These are phyloP conservation scores for Patiria miniata DNA, from an alignment of 35 echinoderm and acorn worm genomes.

Conservation along the genomic window DNA sequence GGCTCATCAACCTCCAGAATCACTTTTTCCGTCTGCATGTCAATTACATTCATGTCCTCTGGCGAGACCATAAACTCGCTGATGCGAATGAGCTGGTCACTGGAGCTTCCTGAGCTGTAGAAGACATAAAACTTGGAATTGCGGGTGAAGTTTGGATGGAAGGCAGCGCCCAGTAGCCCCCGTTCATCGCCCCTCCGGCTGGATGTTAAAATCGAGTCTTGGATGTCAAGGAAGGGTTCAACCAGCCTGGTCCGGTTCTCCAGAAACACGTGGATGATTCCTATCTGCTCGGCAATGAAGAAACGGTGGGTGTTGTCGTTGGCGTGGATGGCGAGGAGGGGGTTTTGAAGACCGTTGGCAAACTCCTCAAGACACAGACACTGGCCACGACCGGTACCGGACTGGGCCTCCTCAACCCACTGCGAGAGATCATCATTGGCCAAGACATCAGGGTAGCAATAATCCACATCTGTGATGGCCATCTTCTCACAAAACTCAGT, in stretches of 20 bases:
- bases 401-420: conserved; percentile 44
- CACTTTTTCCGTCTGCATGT: conserved; percentile 63
- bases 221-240: conserved; percentile 88
- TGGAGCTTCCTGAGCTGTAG: conserved; percentile 52
- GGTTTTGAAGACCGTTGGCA: conserved; percentile 90
- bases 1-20: conserved; percentile 77
- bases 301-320: conserved; percentile 89
- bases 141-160: conserved; percentile 79
- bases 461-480: conserved; percentile 66
- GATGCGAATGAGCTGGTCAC: conserved; percentile 44
- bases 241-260: conserved; percentile 66
- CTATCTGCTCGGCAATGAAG: conserved; percentile 85
- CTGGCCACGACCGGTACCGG: conserved; percentile 52
- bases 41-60: conserved; percentile 70
- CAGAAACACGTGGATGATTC: conserved; percentile 74
- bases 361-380: conserved; percentile 96
- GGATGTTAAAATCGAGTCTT: conserved; percentile 51
- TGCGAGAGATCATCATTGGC: conserved; percentile 49
- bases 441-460: conserved; percentile 83
- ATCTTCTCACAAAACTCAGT: conserved; percentile 64
- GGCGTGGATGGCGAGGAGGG: conserved; percentile 71
- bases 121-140: conserved; percentile 84
- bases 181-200: conserved; percentile 72
- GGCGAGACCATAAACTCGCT: conserved; percentile 62
- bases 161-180: conserved; percentile 85